Conservation (phyloP, 2,797 vertebrate species). For the Chaetophractus vellerosus region DNA sequence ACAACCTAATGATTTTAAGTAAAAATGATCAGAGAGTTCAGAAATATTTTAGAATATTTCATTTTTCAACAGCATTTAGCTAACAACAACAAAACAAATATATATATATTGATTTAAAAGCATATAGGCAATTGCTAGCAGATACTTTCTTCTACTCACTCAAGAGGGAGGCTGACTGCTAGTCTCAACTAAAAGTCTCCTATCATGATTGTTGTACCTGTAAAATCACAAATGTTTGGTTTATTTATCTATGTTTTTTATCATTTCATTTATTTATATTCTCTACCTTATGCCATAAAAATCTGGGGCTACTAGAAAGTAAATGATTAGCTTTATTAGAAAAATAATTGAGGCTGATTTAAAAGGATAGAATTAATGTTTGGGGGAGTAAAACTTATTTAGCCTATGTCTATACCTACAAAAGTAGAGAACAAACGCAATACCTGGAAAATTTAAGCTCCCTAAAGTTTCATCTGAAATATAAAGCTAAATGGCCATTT, state of each 20-base stretch:
- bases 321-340: neutral
- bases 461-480: neutral
- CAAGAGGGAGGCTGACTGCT: neutral
- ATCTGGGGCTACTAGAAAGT: neutral
- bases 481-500: neutral
- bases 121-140: neutral
- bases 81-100: constrained; percentile 28
- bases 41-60: constrained; percentile 48
- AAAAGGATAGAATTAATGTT: constrained; percentile 27
- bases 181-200: constrained; percentile 17
- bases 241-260: neutral
- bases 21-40: constrained; percentile 44
- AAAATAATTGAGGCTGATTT: constrained; percentile 52
- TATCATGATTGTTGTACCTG: neutral
- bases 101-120: neutral
- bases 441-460: neutral
- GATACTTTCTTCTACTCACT: neutral
- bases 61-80: neutral
- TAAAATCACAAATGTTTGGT: constrained; percentile 19
- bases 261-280: constrained; percentile 52
- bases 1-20: neutral
- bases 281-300: constrained; percentile 28
- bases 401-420: neutral
- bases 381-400: neutral
- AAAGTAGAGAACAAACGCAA: constrained; percentile 38